Evolutionary conservation across 2,888 invertebrate genomes (phyloP).

Genomic region (Orchesella flavescens): DNA sequence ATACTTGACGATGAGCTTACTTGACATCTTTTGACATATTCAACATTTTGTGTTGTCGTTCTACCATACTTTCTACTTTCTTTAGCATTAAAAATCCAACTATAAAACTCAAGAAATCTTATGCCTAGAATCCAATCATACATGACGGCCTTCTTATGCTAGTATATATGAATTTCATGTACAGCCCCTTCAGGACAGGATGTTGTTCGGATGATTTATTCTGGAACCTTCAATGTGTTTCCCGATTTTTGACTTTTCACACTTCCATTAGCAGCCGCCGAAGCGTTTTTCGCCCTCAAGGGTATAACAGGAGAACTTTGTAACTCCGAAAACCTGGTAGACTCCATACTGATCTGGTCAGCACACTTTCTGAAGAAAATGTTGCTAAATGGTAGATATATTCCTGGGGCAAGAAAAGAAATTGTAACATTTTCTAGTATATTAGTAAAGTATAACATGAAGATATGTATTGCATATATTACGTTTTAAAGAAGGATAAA

Average conservation of each 20-base stretch:
- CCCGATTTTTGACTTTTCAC: neutral
- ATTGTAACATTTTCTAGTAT: neutral
- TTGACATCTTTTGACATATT: too few species aligned
- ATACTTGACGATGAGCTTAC: too few species aligned
- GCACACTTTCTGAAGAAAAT: constrained; percentile 52
- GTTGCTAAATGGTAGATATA: constrained; percentile 35
- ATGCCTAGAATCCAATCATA: too few species aligned
- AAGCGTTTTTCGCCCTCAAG: neutral
- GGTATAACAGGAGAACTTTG: constrained; percentile 12
- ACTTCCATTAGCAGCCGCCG: neutral
- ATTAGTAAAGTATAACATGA: too few species aligned
- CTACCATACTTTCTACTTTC: too few species aligned
- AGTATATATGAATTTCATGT: too few species aligned
- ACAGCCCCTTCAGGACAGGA: too few species aligned
- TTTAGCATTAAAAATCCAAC: too few species aligned
- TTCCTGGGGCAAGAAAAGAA: constrained; percentile 15
- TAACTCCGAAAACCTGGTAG: constrained; percentile 29
- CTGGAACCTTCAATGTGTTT: neutral
- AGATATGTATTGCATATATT: constrained; percentile 11
- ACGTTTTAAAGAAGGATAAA: constrained; percentile 65
- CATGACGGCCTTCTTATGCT: too few species aligned
- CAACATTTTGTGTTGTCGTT: too few species aligned
- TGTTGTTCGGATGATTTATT: too few species aligned
- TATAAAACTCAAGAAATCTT: too few species aligned
- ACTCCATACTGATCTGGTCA: constrained; percentile 41